Base-by-base conservation (phyloP, 30 jellyfish, hydroid and myxozoan species). In the Pelagia noctiluca region DNA sequence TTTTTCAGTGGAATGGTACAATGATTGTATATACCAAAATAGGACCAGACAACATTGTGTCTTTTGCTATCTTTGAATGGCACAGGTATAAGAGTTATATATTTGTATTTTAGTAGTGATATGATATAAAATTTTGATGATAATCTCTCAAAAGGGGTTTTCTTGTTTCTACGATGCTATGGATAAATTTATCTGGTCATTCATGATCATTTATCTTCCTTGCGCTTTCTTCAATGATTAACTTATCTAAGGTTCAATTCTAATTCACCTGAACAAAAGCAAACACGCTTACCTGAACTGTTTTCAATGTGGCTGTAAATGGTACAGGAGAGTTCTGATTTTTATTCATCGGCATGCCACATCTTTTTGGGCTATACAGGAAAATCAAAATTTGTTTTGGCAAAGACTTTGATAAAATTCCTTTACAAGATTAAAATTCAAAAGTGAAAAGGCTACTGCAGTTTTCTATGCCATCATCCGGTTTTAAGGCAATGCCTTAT, bases 301-400 rank as follows among this genome's bases (percentile, higher is more conserved):
- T 50, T 33, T 18, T 80, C 77, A 80, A 25, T 0, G 90, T 67
- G 19, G 69, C 90, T 23, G 83, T 29, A 42, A 33, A 64, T 0
- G 77, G 34, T 29, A 36, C 12, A 33, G 35, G 73, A 3, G 77
- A 38, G 13, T 31, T 23, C 8, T 36, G 18, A 4, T 50, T 52
- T 53, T 50, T 28, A 47, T 80, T 47, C 35, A 54, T 50, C 19
- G 70, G 90, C 3, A 72, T 63, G 13, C 46, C 35, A 32, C 79
- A 80, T 50, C 90, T 50, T 50, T 67, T 80, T 19, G 90, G 84
- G 35, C 90, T 80, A 30, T 35, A 68, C 38, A 18, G 29, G 42
- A 52, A 11, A 12, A 42, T 22, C 24, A 26, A 28, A 37, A 72
- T 34, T 3, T 25, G 36, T 22, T 1, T 28, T 21, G 23, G 60